Conservation (phyloP, 1,140 invertebrate species). For the Hesperophylax magnus region DNA sequence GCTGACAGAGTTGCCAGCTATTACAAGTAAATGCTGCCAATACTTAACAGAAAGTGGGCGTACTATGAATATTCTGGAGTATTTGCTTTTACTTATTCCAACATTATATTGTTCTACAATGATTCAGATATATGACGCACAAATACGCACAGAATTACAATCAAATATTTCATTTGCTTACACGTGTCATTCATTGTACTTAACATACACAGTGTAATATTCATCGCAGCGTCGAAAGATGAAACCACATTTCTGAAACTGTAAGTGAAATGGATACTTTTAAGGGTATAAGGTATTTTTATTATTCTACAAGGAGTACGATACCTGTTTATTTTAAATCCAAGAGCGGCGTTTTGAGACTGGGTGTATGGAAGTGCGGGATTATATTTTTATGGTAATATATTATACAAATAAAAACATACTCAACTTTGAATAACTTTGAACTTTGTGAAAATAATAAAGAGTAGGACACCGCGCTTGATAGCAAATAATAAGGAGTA, state of each 20-base stretch:
- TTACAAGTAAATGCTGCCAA: too few species aligned
- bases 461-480: neutral
- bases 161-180: constrained; percentile 28
- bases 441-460: constrained; percentile 56
- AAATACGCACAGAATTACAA: neutral
- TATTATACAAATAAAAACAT: constrained; percentile 54
- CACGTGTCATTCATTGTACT: constrained; percentile 26
- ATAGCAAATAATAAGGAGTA: neutral
- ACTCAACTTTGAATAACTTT: too few species aligned
- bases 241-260: constrained; percentile 29
- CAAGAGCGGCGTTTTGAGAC: constrained; percentile 52
- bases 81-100: too few species aligned
- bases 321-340: constrained; percentile 57
- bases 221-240: constrained; percentile 8
- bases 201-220: constrained; percentile 32
- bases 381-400: constrained; percentile 56
- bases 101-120: too few species aligned
- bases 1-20: too few species aligned
- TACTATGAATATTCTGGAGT: too few species aligned
- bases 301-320: constrained; percentile 53
- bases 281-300: constrained; percentile 45
- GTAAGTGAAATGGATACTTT: constrained; percentile 30
- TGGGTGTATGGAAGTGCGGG: constrained; percentile 56
- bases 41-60: too few species aligned
- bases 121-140: too few species aligned